Conservation (phyloP, 2,888 invertebrate genomes). For the Phyllotreta striolata region DNA sequence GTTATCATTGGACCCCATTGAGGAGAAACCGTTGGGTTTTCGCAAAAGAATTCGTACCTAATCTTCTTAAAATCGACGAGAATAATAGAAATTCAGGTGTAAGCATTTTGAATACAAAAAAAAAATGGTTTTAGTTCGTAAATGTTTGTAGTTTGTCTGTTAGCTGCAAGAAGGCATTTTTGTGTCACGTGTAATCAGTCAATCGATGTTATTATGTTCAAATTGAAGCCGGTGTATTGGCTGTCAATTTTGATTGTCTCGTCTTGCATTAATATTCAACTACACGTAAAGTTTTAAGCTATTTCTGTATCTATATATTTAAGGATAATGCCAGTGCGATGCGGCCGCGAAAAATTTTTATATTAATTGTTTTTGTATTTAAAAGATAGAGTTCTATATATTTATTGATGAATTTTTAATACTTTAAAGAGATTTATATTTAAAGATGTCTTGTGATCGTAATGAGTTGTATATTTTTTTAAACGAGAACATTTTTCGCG, state of each 20-base stretch:
- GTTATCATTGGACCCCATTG: conserved; percentile 41
- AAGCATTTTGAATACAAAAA: conserved; percentile 18
- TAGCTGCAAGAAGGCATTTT: conserved; percentile 8
- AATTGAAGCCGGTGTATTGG: neutral
- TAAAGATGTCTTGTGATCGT: conserved; percentile 15
- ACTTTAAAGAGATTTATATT: conserved; percentile 8
- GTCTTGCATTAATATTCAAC: conserved; percentile 13
- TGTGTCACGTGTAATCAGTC: neutral
- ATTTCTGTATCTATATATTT: conserved; percentile 9
- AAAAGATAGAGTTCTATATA: conserved; percentile 3
- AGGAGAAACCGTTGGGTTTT: conserved; percentile 34
- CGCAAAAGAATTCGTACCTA: conserved; percentile 26
- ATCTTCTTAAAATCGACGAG: conserved; percentile 6
- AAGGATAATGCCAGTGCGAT: conserved; percentile 6
- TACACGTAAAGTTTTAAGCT: conserved; percentile 7
- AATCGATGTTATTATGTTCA: neutral
- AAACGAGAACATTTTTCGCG: conserved; percentile 1
- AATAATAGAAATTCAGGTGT: conserved; percentile 14
- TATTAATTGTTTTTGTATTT: conserved; percentile 7
- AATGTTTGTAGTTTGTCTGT: conserved; percentile 12
- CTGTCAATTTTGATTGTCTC: conserved; percentile 2
- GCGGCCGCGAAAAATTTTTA: conserved; percentile 6
- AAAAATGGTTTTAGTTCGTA: conserved; percentile 13
- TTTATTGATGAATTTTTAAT: conserved; percentile 9
- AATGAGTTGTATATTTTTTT: conserved; percentile 8